Base-by-base conservation (phyloP, 1,140 invertebrate genomes). In the Drosophila littoralis region DNA sequence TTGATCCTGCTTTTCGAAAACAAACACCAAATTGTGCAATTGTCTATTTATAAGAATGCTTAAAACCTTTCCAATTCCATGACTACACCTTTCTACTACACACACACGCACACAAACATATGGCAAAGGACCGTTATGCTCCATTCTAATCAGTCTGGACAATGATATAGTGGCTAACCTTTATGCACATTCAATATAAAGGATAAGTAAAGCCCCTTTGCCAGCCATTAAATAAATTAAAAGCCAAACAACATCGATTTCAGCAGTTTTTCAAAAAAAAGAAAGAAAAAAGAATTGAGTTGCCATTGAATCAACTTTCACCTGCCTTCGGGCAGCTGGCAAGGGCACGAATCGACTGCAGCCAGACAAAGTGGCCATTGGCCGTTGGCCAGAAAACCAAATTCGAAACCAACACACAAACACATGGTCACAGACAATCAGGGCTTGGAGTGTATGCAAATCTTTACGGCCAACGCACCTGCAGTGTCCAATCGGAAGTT, bases 231-330 rank as follows among this genome's bases (percentile, higher is more conserved):
- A 74, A 74, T 69, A 74, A 74, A 74, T 74, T 74, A 74, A 74
- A 74, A 69, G 71, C 65, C 71, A 74, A 69, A 69, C 50, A 74
- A 51, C 68, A 71, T 71, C 61, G 68, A 65, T 65, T 65, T 55
- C 61, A 64, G 50, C 50, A 52, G 15, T 38, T 55, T 55, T 38
- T 15, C 33, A 55, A 22, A 45, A 43, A 43, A 45, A 15, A 36
- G 35, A 45, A 58, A 50, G 15, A 52, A 67, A 72, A 51, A 36
- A 66, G 65, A 65, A 61, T 59, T 36, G 63, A 61, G 63, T 8
- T 72, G 54, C 52, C 35, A 73, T 72, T 67, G 70, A 73, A 51
- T 74, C 57, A 69, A 82, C 75, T 81, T 86, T 86, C 69, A 78
- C 61, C 79, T 66, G 81, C 33, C 13, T 7, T 22, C 13, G 55